These are phyloP conservation scores for Podarcis cretensis DNA, from an alignment of 2,113 vertebrate genomes.

Conservation along the genomic window DNA sequence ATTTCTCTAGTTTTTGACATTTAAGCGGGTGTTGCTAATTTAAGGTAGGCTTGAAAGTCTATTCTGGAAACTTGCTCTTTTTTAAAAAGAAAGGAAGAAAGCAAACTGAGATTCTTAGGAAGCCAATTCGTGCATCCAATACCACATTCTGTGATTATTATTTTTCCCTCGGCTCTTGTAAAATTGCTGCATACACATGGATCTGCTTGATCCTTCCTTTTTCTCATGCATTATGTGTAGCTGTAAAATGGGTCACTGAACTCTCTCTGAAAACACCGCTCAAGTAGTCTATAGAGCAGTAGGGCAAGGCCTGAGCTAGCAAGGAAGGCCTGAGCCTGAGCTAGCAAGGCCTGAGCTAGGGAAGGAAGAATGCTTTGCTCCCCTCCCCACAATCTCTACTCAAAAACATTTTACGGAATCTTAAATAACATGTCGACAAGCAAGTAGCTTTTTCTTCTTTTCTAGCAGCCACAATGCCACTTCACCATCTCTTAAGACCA, in stretches of 20 bases:
- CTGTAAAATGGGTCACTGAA: not conserved
- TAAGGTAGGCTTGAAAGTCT: too few relatives aligned
- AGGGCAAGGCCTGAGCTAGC: not conserved
- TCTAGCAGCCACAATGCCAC: too few relatives aligned
- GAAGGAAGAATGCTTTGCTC: not conserved
- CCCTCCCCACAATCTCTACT: not conserved
- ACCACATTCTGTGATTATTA: not conserved
- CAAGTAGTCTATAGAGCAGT: not conserved
- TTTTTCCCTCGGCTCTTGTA: not conserved
- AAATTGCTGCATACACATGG: not conserved
- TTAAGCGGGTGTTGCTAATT: not conserved
- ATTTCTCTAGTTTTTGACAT: not conserved
- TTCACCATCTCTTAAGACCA: too few relatives aligned
- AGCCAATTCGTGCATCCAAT: not conserved
- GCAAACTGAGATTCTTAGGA: not conserved
- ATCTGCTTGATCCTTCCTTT: not conserved
- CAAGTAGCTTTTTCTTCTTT: not conserved
- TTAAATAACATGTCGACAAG: not conserved
- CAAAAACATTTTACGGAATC: not conserved
- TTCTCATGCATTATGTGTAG: not conserved
- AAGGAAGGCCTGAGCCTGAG: too few relatives aligned
- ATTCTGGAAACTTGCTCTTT: not conserved
- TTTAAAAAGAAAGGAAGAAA: not conserved
- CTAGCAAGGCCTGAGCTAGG: not conserved
- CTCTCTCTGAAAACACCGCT: not conserved